Evolutionary conservation across 1,140 invertebrate genomes (phyloP), one percentile per base, ranked within the genome.

Genomic region (Tetragonula clypearis): DNA sequence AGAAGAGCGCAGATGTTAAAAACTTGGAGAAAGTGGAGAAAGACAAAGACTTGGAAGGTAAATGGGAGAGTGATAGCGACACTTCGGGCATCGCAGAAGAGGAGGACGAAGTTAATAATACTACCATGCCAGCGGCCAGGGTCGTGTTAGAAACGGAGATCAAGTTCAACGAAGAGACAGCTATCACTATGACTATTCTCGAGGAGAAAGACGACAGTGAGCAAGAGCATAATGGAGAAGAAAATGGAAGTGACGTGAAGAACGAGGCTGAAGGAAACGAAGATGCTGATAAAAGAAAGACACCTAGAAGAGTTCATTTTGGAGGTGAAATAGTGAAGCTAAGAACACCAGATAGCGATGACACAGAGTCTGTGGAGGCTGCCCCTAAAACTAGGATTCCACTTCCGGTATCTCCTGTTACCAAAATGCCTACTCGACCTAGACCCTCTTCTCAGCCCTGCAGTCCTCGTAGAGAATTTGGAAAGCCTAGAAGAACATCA

Each of bases 301-400:
- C 88, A 1, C 76, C 89, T 0, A 93, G 95, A 79, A 96, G 97
- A 89, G 97, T 98, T 1, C 96, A 97, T 55, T 98, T 98, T 90
- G 97, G 97, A 1, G 97, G 97, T 15, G 97, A 98, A 95, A 96
- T 97, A 73, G 96, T 98, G 0, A 98, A 98, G 94, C 95, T 98
- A 90, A 95, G 97, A 75, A 98, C 97, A 21, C 97, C 97, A 1
- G 97, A 98, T 86, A 97, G 97, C 90, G 97, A 98, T 88, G 95
- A 94, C 17, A 90, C 92, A 0, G 90, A 91, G 35, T 91, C 90
- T 4, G 23, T 89, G 11, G 81, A 90, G 1, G 77, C 84, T 21
- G 79, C 23, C 1, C 73, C 83, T 1, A 91, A 90, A 9, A 94
- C 94, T 0, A 93, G 90, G 65, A 95, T 95, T 21, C 94, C 94